Percentiles rank a stretch among this genome's conserved stretches.
Conservation (phyloP, 2,113 vertebrate species). For the Notothenia rossii region DNA sequence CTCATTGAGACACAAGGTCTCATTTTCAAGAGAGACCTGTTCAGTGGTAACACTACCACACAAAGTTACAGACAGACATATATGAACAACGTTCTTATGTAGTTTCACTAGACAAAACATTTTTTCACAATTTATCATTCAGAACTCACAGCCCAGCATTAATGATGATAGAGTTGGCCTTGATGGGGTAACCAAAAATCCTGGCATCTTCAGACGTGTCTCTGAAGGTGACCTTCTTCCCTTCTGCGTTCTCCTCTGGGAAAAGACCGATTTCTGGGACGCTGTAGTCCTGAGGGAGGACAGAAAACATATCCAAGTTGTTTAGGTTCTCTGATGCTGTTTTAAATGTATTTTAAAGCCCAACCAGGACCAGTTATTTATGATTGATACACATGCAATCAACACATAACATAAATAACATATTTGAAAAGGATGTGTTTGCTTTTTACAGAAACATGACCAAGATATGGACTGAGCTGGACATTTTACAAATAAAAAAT, state of each 20-base stretch:
- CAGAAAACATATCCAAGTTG: background rate
- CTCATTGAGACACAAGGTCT: too few species aligned
- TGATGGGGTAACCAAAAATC: constrained; percentile 83
- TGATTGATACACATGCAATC: background rate
- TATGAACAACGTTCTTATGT: background rate
- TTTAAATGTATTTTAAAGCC: background rate
- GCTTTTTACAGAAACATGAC: background rate
- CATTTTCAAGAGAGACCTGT: too few species aligned
- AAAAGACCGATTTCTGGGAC: constrained; percentile 92
- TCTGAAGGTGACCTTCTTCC: constrained; percentile 85
- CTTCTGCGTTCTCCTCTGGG: constrained; percentile 88
- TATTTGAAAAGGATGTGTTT: background rate
- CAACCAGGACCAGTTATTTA: background rate
- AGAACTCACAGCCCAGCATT: constrained; percentile 93
- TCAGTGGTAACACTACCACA: too few species aligned
- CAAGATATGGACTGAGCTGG: background rate
- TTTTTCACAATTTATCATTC: background rate
- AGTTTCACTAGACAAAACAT: too few species aligned
- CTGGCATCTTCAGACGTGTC: constrained; percentile 88
- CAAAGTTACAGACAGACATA: too few species aligned
- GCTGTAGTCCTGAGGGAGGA: constrained; percentile 87
- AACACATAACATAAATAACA: background rate
- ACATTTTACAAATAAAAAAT: too few species aligned
- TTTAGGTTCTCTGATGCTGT: background rate
- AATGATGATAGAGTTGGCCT: constrained; percentile 90